Conservation (phyloP, 2,797 vertebrate genomes). For the Cryptoblepharus egeriae region DNA sequence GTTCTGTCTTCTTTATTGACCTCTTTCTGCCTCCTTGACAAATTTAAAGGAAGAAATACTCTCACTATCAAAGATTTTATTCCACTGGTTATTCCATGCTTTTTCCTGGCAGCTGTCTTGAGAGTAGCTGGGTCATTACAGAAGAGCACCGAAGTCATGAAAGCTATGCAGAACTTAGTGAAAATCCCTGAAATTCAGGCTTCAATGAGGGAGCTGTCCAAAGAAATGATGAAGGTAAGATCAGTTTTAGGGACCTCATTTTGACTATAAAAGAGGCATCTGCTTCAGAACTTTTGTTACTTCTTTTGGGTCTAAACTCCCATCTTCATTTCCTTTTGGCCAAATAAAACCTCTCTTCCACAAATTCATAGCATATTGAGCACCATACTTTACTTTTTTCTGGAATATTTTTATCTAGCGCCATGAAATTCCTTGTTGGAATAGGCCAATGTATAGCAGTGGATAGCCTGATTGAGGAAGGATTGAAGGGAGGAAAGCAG, state of each 20-base stretch:
- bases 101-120: slow-evolving; percentile 83
- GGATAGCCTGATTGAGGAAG: too few relatives aligned
- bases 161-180: slow-evolving; percentile 94
- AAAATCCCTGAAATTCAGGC: slow-evolving; percentile 98
- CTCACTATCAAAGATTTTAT: neutral
- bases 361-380: neutral
- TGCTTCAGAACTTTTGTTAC: neutral
- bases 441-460: neutral
- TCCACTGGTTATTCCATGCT: neutral
- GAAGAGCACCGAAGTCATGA: slow-evolving; percentile 99
- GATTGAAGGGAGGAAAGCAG: too few relatives aligned
- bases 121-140: slow-evolving; percentile 92
- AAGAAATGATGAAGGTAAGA: slow-evolving; percentile 98
- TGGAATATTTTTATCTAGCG: neutral
- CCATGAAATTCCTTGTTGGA: neutral
- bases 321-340: neutral
- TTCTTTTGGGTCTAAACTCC: neutral
- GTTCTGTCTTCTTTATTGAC: rapidly evolving
- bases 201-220: slow-evolving; percentile 96
- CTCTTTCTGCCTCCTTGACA: neutral
- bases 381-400: neutral
- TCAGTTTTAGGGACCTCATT: neutral
- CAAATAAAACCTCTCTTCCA: neutral
- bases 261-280: neutral
- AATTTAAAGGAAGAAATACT: neutral